A percentile compares a stretch with the other conserved stretches of the same genome.
These are phyloP conservation scores for Drosophila athabasca DNA, from an alignment of 1,140 invertebrate genomes.

Conservation along the genomic window DNA sequence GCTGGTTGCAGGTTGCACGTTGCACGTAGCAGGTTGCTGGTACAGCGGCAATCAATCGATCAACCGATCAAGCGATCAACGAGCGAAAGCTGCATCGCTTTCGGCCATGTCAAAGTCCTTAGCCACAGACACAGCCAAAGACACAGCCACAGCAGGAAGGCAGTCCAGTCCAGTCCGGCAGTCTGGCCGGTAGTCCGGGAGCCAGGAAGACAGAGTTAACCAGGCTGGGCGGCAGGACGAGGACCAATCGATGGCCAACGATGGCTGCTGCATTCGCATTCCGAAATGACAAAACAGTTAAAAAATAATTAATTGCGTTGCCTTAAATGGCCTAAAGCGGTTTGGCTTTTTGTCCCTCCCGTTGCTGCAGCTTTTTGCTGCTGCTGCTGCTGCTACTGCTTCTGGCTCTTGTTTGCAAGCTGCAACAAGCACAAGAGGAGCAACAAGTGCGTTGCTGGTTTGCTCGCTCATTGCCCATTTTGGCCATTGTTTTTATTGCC, in stretches of 20 bases:
- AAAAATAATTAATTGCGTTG: conserved; percentile 84
- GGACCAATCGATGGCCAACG: conserved; percentile 73
- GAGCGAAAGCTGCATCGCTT: conserved; percentile 74
- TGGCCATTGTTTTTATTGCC: conserved; percentile 78
- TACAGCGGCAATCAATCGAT: conserved; percentile 81
- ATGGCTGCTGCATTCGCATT: conserved; percentile 81
- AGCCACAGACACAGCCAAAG: conserved; percentile 37
- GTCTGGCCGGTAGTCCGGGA: neutral
- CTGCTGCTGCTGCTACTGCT: conserved; percentile 26
- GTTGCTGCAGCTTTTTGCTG: conserved; percentile 29
- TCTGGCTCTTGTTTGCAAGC: conserved; percentile 63
- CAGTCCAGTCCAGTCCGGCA: neutral
- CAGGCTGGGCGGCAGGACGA: conserved; percentile 18
- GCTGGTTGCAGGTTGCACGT: conserved; percentile 25
- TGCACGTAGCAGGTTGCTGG: conserved; percentile 15
- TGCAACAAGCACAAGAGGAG: conserved; percentile 54
- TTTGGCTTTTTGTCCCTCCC: conserved; percentile 67
- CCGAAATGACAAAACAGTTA: conserved; percentile 84
- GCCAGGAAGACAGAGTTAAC: conserved; percentile 11
- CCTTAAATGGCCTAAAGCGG: conserved; percentile 82
- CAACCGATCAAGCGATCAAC: conserved; percentile 80
- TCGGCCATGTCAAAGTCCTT: conserved; percentile 78
- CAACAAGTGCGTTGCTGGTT: conserved; percentile 58
- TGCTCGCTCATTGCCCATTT: conserved; percentile 71
- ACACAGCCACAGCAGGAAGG: conserved; percentile 49